Base-by-base conservation (phyloP, 1,140 invertebrate genomes). In the Zaprionus tsacasi region DNA sequence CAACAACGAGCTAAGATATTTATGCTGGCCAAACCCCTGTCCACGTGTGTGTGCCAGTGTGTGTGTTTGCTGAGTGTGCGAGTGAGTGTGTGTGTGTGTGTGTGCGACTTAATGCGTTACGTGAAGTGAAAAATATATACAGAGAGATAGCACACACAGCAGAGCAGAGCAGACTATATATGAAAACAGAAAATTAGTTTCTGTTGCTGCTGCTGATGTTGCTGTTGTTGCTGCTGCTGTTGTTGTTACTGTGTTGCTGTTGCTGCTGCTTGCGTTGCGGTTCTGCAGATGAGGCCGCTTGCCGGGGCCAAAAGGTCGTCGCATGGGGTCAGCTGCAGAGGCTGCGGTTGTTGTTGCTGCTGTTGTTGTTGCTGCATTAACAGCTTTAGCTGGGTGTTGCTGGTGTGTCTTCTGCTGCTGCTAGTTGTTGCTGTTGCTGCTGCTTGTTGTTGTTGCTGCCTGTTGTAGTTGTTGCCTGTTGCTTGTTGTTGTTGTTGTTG, bases 171-270 rank as follows among this genome's bases (percentile, higher is more conserved):
- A 21, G 21, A 21, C 4, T 13, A 52, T 57, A 70, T 78, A 78
- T 81, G 67, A 79, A 79, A 81, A 82, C 65, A 52, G 70, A 86
- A 86, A 86, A 86, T 86, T 86, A 86, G 79, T 86, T 86, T 81
- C 65, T 70, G 48, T 70, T 76, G 65, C 54, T 12, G 52, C 36
- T 36, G 57, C 55, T 12, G 43, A 3, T 65, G 40, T 21, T 56
- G 74, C 35, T 82, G 59, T 43, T 35, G 33, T 7, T 33, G 30
- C 33, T 35, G 21, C 21, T 21, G 21, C 2, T 21, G 21, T 21
- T 21, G 21, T 2, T 12, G 40, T 11, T 65, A 27, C 21, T 55
- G 74, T 12, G 40, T 11, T 65, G 38, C 21, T 55, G 74, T 35
- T 82, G 59, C 54, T 35, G 33, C 33, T 35, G 33, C 33, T 35